phyloP scores from a whole-genome alignment of 2,888 invertebrate genomes.

The Oconnorella tubifera region DNA sequence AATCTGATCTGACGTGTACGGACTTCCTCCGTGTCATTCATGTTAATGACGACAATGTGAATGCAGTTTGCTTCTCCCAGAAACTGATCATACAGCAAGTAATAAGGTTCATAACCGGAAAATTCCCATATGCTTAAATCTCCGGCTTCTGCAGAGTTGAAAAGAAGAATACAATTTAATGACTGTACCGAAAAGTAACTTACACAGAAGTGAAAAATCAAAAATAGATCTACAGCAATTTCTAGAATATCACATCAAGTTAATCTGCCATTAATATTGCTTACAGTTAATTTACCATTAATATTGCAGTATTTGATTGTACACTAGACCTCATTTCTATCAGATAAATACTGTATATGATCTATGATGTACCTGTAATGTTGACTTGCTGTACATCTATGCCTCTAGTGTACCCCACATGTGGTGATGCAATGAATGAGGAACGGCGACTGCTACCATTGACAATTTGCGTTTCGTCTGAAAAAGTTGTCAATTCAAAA shows the following conservation, averaged over 20 bases:
- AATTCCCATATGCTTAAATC: constrained; percentile 72
- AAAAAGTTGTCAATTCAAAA: too few relatives aligned
- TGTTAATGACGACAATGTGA: constrained; percentile 67
- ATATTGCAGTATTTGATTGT: too few relatives aligned
- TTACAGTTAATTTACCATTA: too few relatives aligned
- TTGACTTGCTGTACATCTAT: constrained; percentile 65
- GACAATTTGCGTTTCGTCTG: neutral
- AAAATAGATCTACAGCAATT: neutral
- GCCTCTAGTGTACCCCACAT: constrained; percentile 62
- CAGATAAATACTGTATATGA: too few relatives aligned
- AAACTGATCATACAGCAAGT: constrained; percentile 68
- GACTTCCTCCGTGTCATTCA: constrained; percentile 65
- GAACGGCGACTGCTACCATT: neutral
- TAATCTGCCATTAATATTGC: too few relatives aligned
- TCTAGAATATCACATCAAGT: neutral
- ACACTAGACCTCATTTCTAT: too few relatives aligned
- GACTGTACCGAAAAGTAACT: too few relatives aligned
- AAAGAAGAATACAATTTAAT: too few relatives aligned
- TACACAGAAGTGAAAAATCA: neutral
- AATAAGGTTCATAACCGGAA: constrained; percentile 71
- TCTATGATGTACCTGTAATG: constrained; percentile 58
- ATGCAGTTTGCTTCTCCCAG: constrained; percentile 64
- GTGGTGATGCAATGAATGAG: neutral
- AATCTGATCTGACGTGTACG: constrained; percentile 64
- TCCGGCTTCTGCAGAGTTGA: constrained; percentile 62